Evolutionary conservation across 2,113 vertebrate species (phyloP), one percentile per base, ranked within the genome.

Genomic region (Mola mola): DNA sequence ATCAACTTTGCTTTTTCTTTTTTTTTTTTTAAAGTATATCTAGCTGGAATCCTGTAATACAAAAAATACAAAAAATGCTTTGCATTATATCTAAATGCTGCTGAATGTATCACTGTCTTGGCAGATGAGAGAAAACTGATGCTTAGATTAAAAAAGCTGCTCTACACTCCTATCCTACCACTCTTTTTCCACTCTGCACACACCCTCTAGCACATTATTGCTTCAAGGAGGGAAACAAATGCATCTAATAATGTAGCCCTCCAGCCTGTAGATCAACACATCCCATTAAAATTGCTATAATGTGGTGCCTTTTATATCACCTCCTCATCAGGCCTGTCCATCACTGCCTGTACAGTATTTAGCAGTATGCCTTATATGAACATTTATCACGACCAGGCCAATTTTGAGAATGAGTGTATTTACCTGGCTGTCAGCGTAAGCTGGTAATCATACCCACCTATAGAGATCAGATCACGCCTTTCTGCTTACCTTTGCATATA

Each of bases 241-340:
- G 29, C 53, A 52, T 70, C n/a, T 41, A 36, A 40, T 69, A 57
- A 71, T 53, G 43, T 60, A 44, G 41, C 42, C 53, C 13, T 56
- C 34, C 21, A 59, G 22, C 63, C 38, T 46, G 38, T 37, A 52
- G 68, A 26, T 66, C 38, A 60, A 15, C 4, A 22, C 36, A 37
- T 43, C 40, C 51, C 37, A 60, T 66, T 62, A 48, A 38, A 56
- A 34, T 26, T 58, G 24, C 20, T 44, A 36, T 41, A 11, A 34
- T 22, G 20, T 40, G 31, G 13, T 40, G 41, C n/a, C 42, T 44
- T 65, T 58, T 31, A 31, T 36, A 9, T 48, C 61, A 52, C 13
- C 19, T 15, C 2, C 24, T 64, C 47, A 72, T 26, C 58, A 22
- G 51, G 34, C 21, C 17, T 4, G 21, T 21, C 24, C 44, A 8